These are phyloP conservation scores for Paramormyrops hopkinsi DNA, from an alignment of 2,797 vertebrate genomes.

Conservation along the genomic window DNA sequence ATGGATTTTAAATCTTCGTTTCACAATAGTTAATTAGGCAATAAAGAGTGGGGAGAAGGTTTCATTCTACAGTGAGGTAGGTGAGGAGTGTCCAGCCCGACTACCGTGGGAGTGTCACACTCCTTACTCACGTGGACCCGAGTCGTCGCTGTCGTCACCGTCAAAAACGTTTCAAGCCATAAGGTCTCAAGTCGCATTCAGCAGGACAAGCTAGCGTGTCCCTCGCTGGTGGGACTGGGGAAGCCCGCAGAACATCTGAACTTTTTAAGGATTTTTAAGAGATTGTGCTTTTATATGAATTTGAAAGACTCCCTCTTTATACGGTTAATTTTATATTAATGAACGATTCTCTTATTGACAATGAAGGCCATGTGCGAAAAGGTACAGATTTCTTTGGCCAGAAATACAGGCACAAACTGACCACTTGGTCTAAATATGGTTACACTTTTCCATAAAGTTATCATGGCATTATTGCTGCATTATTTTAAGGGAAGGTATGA, in stretches of 20 bases:
- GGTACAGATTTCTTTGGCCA: not conserved
- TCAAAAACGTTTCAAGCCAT: not conserved
- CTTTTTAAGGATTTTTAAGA: conserved; percentile 7
- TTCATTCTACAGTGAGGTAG: not conserved
- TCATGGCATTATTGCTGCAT: not conserved
- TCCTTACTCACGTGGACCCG: not conserved
- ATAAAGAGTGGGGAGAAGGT: not conserved
- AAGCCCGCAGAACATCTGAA: not conserved
- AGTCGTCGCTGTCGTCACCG: not conserved
- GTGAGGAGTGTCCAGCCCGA: not conserved
- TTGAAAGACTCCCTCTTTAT: not conserved
- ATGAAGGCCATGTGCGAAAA: not conserved
- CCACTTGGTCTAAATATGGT: not conserved
- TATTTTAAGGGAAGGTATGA: conserved; percentile 14
- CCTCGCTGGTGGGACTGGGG: not conserved
- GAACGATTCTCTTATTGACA: not conserved
- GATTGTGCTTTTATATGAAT: conserved; percentile 4
- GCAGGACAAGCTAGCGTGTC: not conserved
- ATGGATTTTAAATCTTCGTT: not conserved
- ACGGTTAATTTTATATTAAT: not conserved
- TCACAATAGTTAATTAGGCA: not conserved
- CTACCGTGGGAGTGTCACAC: not conserved
- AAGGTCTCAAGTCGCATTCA: not conserved
- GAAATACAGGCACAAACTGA: not conserved
- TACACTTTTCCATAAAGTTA: not conserved